These are phyloP conservation scores for Limonius californicus DNA, from an alignment of 1,140 invertebrate genomes.

Conservation along the genomic window DNA sequence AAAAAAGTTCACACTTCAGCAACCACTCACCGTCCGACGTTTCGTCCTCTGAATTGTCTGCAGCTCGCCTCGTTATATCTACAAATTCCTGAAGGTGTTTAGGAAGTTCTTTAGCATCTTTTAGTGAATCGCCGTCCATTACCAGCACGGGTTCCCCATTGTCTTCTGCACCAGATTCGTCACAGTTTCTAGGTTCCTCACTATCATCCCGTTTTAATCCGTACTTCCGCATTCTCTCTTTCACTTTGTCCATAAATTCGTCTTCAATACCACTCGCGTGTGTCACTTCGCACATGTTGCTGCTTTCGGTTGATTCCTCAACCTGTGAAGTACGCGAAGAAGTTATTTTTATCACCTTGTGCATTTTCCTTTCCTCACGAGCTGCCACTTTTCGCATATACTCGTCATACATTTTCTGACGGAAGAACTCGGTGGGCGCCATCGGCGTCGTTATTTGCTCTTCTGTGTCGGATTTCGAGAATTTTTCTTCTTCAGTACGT, in stretches of 20 bases:
- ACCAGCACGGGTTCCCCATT: slow-evolving; percentile 53
- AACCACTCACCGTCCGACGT: slow-evolving; percentile 46
- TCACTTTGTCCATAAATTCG: slow-evolving; percentile 70
- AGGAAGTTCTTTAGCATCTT: slow-evolving; percentile 60
- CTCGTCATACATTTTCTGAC: slow-evolving; percentile 77
- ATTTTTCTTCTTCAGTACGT: slow-evolving; percentile 19
- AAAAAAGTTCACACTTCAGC: slow-evolving; percentile 9
- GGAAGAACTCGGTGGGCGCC: slow-evolving; percentile 60
- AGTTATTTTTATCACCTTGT: slow-evolving; percentile 72
- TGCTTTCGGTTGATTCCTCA: slow-evolving; percentile 23
- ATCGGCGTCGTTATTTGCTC: slow-evolving; percentile 38
- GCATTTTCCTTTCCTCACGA: slow-evolving; percentile 69
- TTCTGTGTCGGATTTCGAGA: slow-evolving; percentile 27
- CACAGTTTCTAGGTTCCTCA: slow-evolving; percentile 37
- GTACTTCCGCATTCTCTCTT: slow-evolving; percentile 46
- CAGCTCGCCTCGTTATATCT: slow-evolving; percentile 52
- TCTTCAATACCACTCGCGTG: slow-evolving; percentile 60
- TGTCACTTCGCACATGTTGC: slow-evolving; percentile 37
- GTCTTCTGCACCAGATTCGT: slow-evolving; percentile 34
- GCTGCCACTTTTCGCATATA: slow-evolving; percentile 74
- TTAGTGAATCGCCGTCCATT: slow-evolving; percentile 57
- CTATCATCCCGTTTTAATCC: slow-evolving; percentile 45
- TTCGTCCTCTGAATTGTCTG: slow-evolving; percentile 48
- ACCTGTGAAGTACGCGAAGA: slow-evolving; percentile 22
- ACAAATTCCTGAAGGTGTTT: slow-evolving; percentile 72